Evolutionary conservation across 2,113 vertebrate species (phyloP).

Genomic region (Mus spicilegus): DNA sequence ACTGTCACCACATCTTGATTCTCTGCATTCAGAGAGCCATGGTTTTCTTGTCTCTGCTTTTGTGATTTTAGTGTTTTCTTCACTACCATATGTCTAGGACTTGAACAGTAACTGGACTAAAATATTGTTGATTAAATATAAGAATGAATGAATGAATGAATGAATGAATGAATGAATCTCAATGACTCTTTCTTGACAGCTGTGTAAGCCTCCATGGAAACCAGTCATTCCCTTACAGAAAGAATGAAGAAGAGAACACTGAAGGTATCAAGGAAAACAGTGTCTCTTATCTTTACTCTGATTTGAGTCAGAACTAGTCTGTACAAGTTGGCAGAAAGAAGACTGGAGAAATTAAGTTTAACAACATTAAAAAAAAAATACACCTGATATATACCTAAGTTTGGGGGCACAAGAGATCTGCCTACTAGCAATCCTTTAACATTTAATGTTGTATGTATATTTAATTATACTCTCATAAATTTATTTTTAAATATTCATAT

Average conservation of each 20-base stretch:
- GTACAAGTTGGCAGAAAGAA: not conserved
- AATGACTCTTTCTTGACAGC: not conserved
- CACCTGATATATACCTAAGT: not conserved
- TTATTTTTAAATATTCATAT: not conserved
- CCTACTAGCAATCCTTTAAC: not conserved
- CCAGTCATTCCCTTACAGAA: not conserved
- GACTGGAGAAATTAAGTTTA: not conserved
- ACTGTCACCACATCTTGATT: no score
- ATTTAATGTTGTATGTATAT: not conserved
- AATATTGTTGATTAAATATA: not conserved
- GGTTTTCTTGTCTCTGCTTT: no score
- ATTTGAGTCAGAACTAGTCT: not conserved
- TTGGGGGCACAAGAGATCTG: not conserved
- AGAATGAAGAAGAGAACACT: not conserved
- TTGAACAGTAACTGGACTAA: not conserved
- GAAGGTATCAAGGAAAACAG: not conserved
- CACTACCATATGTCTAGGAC: no score
- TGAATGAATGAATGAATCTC: not conserved
- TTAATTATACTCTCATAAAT: not conserved
- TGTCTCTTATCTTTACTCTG: not conserved
- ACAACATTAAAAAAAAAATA: not conserved
- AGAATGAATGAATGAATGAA: not conserved
- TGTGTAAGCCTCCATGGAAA: not conserved
- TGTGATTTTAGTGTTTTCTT: no score
- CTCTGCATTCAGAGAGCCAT: no score